Percentiles rank a stretch among this genome's conserved stretches.
Evolutionary conservation across 1,140 invertebrate species (phyloP).

Genomic region (Platorchestia sp.): DNA sequence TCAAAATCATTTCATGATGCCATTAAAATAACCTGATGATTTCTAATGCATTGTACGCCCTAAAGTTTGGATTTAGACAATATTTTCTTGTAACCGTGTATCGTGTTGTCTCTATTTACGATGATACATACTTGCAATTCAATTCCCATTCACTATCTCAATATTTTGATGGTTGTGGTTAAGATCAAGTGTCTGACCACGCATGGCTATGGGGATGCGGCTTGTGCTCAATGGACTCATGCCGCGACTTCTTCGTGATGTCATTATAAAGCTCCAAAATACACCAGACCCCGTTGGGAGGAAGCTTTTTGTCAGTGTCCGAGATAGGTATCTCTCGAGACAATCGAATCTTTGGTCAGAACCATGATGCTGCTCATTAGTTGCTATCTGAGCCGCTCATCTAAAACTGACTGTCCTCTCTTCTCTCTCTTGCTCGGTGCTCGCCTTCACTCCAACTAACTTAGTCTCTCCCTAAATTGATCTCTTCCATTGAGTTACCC

Average conservation of each 20-base stretch:
- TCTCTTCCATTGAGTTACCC: conserved; percentile 28
- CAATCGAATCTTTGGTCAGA: conserved; percentile 43
- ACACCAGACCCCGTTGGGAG: conserved; percentile 23
- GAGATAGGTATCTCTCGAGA: conserved; percentile 39
- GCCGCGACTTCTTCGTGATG: conserved; percentile 11
- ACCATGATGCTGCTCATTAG: conserved; percentile 47
- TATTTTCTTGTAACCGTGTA: neutral
- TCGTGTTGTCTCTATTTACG: neutral
- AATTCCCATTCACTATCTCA: neutral
- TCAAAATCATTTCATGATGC: too few relatives aligned
- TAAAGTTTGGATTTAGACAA: neutral
- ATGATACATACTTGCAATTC: neutral
- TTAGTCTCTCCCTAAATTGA: conserved; percentile 7
- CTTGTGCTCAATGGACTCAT: conserved; percentile 28
- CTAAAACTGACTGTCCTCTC: conserved; percentile 21
- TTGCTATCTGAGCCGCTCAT: conserved; percentile 29
- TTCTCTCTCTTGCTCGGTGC: neutral
- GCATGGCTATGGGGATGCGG: neutral
- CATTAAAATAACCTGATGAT: too few relatives aligned
- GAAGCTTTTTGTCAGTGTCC: conserved; percentile 50
- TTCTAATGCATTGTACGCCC: neutral
- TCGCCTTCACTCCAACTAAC: neutral
- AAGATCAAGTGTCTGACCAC: neutral
- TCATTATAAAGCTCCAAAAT: conserved; percentile 48
- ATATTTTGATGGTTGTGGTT: conserved; percentile 29